phyloP scores from a whole-genome alignment of 2,797 vertebrate species.

The Nasua narica region DNA sequence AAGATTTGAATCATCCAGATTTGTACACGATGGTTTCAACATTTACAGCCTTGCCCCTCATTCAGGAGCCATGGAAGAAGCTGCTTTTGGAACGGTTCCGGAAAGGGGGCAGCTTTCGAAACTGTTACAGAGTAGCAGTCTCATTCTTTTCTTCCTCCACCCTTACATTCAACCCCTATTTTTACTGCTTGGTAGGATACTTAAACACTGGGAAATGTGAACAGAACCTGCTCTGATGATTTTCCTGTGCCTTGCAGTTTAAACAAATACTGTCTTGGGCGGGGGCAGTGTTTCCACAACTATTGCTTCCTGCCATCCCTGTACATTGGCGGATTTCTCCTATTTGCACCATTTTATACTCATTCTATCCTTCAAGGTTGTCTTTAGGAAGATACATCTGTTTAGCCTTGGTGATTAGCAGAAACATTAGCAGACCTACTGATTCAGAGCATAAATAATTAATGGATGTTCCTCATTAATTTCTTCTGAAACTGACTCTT shows the following conservation, averaged over 20 bases:
- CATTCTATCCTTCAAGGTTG: constrained; percentile 18
- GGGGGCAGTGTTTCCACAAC: neutral
- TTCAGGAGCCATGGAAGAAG: neutral
- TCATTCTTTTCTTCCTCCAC: neutral
- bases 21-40: neutral
- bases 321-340: neutral
- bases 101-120: neutral
- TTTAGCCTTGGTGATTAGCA: constrained; percentile 84
- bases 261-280: neutral
- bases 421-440: constrained; percentile 83
- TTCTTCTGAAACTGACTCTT: constrained; percentile 79
- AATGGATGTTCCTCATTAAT: constrained; percentile 82
- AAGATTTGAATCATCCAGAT: neutral
- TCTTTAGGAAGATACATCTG: constrained; percentile 76
- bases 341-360: neutral
- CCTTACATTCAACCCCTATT: neutral
- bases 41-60: neutral
- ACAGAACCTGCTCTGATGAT: neutral
- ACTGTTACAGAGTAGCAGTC: neutral
- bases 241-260: neutral
- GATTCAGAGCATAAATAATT: constrained; percentile 84
- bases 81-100: neutral
- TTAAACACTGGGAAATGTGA: neutral
- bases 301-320: neutral
- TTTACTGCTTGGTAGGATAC: neutral